Conservation (phyloP, 2,797 vertebrate genomes). For the Halcyon chelicuti region DNA sequence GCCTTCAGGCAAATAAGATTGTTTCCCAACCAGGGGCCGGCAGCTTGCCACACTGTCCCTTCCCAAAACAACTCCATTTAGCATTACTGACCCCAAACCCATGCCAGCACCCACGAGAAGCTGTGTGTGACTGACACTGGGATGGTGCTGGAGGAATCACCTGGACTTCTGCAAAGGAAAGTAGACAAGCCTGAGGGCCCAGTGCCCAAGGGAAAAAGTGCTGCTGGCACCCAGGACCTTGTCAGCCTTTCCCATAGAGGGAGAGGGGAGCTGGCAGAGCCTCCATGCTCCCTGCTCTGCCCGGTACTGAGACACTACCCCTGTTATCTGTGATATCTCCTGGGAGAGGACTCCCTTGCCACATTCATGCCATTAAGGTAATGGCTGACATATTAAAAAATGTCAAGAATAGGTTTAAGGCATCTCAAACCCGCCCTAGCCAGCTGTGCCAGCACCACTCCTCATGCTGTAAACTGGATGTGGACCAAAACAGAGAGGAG, state of each 20-base stretch:
- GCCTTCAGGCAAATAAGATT: not conserved
- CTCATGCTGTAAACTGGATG: not conserved
- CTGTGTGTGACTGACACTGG: rapidly evolving
- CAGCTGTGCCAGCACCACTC: not conserved
- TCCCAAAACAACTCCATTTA: not conserved
- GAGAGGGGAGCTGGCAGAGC: not conserved
- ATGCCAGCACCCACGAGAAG: rapidly evolving
- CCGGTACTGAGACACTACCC: not conserved
- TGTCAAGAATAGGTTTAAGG: not conserved
- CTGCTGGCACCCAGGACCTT: not conserved
- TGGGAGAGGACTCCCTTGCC: not conserved
- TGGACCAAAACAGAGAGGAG: not conserved
- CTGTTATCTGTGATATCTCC: not conserved
- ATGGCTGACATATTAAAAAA: not conserved
- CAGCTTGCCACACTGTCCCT: not conserved
- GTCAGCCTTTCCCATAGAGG: not conserved
- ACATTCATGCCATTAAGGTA: not conserved
- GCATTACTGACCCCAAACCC: not conserved
- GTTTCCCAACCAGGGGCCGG: not conserved
- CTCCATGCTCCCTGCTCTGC: rapidly evolving
- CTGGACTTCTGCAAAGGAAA: not conserved
- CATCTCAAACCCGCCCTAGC: not conserved
- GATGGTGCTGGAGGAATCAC: not conserved
- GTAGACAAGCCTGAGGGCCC: not conserved
- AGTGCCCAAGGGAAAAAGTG: not conserved